These are phyloP conservation scores for Diplodus puntazzo DNA, from an alignment of 2,797 vertebrate genomes.

Conservation along the genomic window DNA sequence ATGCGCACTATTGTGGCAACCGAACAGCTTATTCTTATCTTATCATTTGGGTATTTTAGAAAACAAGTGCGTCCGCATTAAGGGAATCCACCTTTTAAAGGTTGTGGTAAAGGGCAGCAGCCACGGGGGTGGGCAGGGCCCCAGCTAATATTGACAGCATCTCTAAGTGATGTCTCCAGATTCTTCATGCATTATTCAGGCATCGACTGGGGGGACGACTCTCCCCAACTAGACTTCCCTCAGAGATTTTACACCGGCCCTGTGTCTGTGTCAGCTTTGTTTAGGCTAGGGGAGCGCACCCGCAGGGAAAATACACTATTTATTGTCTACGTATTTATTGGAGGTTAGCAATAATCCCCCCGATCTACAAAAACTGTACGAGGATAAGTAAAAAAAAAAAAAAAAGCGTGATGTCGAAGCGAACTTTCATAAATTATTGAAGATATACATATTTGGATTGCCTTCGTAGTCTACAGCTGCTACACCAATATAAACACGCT, in stretches of 20 bases:
- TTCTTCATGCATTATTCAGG: slow-evolving; percentile 84
- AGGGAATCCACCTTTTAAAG: slow-evolving; percentile 80
- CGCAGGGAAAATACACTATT: slow-evolving; percentile 50
- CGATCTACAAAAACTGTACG: slow-evolving; percentile 10
- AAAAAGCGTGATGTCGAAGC: slow-evolving; percentile 9
- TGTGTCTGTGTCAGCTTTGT: slow-evolving; percentile 67
- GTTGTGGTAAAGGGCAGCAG: slow-evolving; percentile 83
- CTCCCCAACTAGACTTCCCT: slow-evolving; percentile 74
- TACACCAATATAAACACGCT: slow-evolving; percentile 39
- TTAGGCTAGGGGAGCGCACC: slow-evolving; percentile 61
- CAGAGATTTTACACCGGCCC: slow-evolving; percentile 70
- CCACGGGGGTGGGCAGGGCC: slow-evolving; percentile 68
- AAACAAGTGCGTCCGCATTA: slow-evolving; percentile 65
- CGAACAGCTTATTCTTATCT: slow-evolving; percentile 50
- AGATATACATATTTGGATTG: slow-evolving; percentile 15
- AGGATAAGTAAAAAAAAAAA: slow-evolving; percentile 22
- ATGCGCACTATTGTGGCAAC: background rate
- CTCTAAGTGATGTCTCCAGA: slow-evolving; percentile 84
- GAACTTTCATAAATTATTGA: slow-evolving; percentile 31
- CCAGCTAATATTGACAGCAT: slow-evolving; percentile 81
- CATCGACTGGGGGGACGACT: slow-evolving; percentile 60
- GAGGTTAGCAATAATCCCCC: slow-evolving; percentile 41
- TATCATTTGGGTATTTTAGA: slow-evolving; percentile 62
- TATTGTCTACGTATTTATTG: slow-evolving; percentile 64
- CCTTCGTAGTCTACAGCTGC: slow-evolving; percentile 26